Conservation (phyloP, 2,797 vertebrate species). For the Zalophus californianus region DNA sequence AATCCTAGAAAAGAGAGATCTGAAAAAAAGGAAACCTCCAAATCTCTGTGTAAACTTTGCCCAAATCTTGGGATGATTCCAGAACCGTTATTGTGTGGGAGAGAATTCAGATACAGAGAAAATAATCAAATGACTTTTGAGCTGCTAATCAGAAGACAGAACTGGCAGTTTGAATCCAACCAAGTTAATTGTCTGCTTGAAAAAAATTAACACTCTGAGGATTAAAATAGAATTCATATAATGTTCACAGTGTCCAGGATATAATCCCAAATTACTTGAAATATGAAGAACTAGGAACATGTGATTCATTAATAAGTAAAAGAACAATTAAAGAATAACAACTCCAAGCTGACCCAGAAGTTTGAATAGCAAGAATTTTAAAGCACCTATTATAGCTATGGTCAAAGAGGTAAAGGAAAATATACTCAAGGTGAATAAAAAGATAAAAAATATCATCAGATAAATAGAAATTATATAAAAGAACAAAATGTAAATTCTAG, state of each 20-base stretch:
- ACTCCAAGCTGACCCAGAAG: neutral
- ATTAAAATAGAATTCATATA: neutral
- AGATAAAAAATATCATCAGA: neutral
- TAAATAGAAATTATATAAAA: neutral
- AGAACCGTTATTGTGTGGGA: neutral
- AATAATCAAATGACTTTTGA: neutral
- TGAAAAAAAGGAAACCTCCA: neutral
- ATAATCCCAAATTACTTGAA: neutral
- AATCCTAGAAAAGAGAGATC: neutral
- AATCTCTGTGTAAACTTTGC: neutral
- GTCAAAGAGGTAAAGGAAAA: neutral
- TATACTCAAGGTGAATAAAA: neutral
- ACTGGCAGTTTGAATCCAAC: neutral
- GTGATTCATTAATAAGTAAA: neutral
- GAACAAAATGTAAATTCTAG: neutral
- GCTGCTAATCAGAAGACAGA: neutral
- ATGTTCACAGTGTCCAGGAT: neutral
- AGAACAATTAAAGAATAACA: neutral
- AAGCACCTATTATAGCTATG: neutral
- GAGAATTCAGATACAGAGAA: neutral
- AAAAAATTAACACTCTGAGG: neutral
- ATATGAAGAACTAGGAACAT: constrained; percentile 18
- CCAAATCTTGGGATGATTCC: neutral
- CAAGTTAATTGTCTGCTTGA: neutral
- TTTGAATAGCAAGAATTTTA: neutral